Evolutionary conservation across 2,888 invertebrate species (phyloP).

Genomic region (Venusia cambrica): DNA sequence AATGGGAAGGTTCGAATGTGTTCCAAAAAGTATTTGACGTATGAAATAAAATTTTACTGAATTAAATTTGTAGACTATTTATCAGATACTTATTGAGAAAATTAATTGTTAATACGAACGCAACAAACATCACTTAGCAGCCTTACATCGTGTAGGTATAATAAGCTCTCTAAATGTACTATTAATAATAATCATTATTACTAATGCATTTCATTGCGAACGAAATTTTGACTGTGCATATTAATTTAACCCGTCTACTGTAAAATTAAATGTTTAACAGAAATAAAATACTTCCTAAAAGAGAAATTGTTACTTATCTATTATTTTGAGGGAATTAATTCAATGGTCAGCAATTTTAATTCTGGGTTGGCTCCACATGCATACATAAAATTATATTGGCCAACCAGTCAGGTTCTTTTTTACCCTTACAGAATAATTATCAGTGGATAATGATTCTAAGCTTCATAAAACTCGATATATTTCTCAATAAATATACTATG

Average conservation of each 20-base stretch:
- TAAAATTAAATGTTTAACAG: constrained; percentile 45
- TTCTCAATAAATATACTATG: too few species aligned
- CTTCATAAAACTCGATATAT: too few species aligned
- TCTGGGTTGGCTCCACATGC: too few species aligned
- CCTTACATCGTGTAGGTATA: constrained; percentile 37
- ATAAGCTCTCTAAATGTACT: constrained; percentile 60
- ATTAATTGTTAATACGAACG: constrained; percentile 34
- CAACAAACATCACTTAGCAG: constrained; percentile 54
- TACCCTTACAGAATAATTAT: too few species aligned
- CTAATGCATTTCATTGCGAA: constrained; percentile 55
- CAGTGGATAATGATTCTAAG: too few species aligned
- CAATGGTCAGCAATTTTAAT: too few species aligned
- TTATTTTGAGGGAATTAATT: too few species aligned
- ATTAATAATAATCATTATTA: constrained; percentile 34
- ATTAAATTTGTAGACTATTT: constrained; percentile 42
- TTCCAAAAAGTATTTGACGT: constrained; percentile 72
- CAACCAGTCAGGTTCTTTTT: too few species aligned
- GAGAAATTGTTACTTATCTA: constrained; percentile 55
- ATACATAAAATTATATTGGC: too few species aligned
- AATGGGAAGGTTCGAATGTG: constrained; percentile 67
- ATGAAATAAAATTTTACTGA: constrained; percentile 56
- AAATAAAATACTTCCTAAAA: constrained; percentile 37
- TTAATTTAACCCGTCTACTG: constrained; percentile 38
- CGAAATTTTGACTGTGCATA: constrained; percentile 49
- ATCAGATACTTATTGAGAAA: constrained; percentile 31